Evolutionary conservation across 92 coral and sea anemone species (phyloP).

Genomic region (Galaxea fascicularis): DNA sequence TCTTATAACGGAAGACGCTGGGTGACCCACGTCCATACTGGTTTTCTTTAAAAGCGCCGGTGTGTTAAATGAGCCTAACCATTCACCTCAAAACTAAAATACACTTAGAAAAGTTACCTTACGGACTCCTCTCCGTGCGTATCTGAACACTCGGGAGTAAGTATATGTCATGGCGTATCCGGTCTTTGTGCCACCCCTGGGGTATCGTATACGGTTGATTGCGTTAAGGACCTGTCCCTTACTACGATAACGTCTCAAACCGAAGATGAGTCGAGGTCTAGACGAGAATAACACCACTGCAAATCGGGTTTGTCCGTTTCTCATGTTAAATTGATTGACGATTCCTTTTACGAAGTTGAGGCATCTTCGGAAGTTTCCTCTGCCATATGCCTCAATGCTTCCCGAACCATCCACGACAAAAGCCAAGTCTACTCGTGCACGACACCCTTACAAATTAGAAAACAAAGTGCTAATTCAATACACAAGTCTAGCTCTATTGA

Average conservation of each 20-base stretch:
- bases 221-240: constrained; percentile 26
- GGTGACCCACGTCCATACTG: no score
- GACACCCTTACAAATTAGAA: constrained; percentile 37
- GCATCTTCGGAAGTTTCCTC: constrained; percentile 77
- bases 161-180: constrained; percentile 60
- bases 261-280: constrained; percentile 51
- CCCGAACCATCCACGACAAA: constrained; percentile 86
- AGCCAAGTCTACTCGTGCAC: constrained; percentile 73
- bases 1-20: no score
- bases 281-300: constrained; percentile 35
- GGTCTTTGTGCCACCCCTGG: constrained; percentile 66
- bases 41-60: neutral
- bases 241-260: constrained; percentile 43
- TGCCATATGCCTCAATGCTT: constrained; percentile 66
- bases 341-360: constrained; percentile 73
- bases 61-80: no score
- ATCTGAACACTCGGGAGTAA: constrained; percentile 41
- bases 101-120: constrained; percentile 29
- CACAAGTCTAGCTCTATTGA: no score
- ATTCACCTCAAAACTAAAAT: no score
- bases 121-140: constrained; percentile 61
- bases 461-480: no score
- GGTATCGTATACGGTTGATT: constrained; percentile 56
- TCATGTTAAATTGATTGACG: constrained; percentile 64
- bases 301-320: constrained; percentile 42